These are phyloP conservation scores for Drosophila mulleri DNA, from an alignment of 2,888 invertebrate genomes.

Conservation along the genomic window DNA sequence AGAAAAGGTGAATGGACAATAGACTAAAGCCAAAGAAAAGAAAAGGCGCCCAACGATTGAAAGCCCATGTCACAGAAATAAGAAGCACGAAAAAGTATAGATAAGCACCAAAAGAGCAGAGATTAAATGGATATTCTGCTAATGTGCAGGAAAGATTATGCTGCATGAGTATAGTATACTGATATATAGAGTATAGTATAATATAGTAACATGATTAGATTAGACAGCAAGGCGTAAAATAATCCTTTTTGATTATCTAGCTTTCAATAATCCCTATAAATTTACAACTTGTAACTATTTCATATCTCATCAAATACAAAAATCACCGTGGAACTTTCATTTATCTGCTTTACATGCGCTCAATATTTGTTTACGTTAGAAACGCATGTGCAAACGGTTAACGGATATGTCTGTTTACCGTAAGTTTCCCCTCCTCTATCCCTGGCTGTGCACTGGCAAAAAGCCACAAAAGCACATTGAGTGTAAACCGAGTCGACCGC, in stretches of 20 bases:
- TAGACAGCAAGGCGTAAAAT: too few relatives aligned
- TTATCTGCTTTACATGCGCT: not conserved
- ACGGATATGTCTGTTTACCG: conserved; percentile 7
- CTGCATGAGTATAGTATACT: not conserved
- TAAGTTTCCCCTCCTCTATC: not conserved
- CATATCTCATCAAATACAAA: not conserved
- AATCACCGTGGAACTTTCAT: not conserved
- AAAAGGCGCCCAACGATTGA: conserved; percentile 34
- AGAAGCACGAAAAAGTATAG: conserved; percentile 1
- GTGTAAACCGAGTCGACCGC: conserved; percentile 71
- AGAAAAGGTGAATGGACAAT: conserved; percentile 58
- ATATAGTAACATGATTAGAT: too few relatives aligned
- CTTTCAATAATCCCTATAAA: not conserved
- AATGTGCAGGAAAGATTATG: not conserved
- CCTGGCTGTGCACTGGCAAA: not conserved
- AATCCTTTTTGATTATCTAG: too few relatives aligned
- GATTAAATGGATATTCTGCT: conserved; percentile 14
- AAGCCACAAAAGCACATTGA: conserved; percentile 72
- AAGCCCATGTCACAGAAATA: conserved; percentile 7
- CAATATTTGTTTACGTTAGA: not conserved
- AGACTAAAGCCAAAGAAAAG: conserved; percentile 28
- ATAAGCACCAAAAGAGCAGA: conserved; percentile 16
- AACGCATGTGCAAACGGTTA: conserved; percentile 2
- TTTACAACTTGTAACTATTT: too few relatives aligned
- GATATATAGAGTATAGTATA: too few relatives aligned